Evolutionary conservation across 1,140 invertebrate genomes (phyloP), one percentile per base, ranked within the genome.

Genomic region (Sarcophaga peregrina): DNA sequence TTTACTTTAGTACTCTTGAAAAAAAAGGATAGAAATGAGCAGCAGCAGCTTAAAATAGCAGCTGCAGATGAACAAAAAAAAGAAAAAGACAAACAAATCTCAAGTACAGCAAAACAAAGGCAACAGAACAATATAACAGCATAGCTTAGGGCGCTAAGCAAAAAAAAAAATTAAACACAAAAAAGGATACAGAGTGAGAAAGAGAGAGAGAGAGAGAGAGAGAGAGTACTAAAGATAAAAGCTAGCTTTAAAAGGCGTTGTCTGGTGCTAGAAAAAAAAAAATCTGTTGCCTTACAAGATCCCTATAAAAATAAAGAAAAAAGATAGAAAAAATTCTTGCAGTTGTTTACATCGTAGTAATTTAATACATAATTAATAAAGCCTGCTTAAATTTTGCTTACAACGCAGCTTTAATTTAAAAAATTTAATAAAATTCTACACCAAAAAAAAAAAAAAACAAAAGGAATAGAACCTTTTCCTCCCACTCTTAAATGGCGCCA

Each of bases 21-120:
- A 58, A 15, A 58, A 58, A 58, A 15, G 3, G 15, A 58, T 15
- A 58, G 54, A 58, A 58, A 58, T n/a, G 54, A 58, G 54, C 54
- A 58, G 54, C 54, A 58, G n/a, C 15, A 58, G 54, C 54, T 58
- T 58, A 58, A 58, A 37, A 37, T 37, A 73, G 68, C 20, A 73
- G 8, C 68, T 73, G 68, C 10, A 54, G 52, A 11, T 54, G 52
- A 54, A 15, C 25, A 46, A n/a, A 13, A 47, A 75, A 46, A 47
- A 75, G 8, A 73, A 10, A 7, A 10, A 72, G 13, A 4, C 5
- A 25, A 37, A 68, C n/a, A 68, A 76, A 76, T 76, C 74, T 48
- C 74, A 76, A 76, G 74, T 50, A 48, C 74, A 76, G 15, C 47
- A 17, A 6, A 47, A 76, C 74, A 76, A 76, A 76, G 74, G 47